These are phyloP conservation scores for Meloidogyne chitwoodi DNA, from an alignment of 1,140 invertebrate species.

Conservation along the genomic window DNA sequence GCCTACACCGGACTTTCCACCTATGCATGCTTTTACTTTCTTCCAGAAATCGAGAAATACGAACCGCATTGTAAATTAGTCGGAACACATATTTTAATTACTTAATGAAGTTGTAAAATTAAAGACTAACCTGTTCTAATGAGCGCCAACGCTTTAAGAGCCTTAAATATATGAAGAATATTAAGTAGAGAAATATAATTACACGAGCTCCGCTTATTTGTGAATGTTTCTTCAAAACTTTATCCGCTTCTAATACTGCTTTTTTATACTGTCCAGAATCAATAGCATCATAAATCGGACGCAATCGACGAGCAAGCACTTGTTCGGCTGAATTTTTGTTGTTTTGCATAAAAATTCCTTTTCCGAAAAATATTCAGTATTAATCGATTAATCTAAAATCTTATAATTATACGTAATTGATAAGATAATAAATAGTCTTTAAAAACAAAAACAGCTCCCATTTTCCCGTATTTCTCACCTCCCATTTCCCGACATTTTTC, in stretches of 20 bases:
- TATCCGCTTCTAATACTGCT: slow-evolving; percentile 92
- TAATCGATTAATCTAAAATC: too few relatives aligned
- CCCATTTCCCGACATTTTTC: too few relatives aligned
- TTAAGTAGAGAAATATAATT: neutral
- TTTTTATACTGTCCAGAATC: slow-evolving; percentile 94
- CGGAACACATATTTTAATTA: too few relatives aligned
- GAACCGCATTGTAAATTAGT: too few relatives aligned
- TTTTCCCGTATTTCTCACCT: too few relatives aligned
- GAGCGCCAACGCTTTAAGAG: slow-evolving; percentile 80
- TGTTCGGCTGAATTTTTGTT: neutral
- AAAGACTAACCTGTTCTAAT: slow-evolving; percentile 72
- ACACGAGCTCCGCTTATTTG: slow-evolving; percentile 76
- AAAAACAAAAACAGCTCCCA: too few relatives aligned
- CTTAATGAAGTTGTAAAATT: neutral
- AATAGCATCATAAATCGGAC: slow-evolving; percentile 77
- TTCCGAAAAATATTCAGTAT: too few relatives aligned
- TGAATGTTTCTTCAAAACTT: slow-evolving; percentile 86
- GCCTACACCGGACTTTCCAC: too few relatives aligned
- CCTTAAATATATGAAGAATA: slow-evolving; percentile 62
- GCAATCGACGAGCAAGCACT: slow-evolving; percentile 7
- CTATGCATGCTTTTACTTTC: too few relatives aligned
- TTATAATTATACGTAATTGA: too few relatives aligned
- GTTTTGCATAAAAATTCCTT: neutral
- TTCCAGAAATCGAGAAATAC: too few relatives aligned
- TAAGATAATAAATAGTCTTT: too few relatives aligned